A percentile compares a stretch with the other conserved stretches of the same genome.
phyloP scores from a whole-genome alignment of 1,140 invertebrate species.

The Drosophila oshimai region DNA sequence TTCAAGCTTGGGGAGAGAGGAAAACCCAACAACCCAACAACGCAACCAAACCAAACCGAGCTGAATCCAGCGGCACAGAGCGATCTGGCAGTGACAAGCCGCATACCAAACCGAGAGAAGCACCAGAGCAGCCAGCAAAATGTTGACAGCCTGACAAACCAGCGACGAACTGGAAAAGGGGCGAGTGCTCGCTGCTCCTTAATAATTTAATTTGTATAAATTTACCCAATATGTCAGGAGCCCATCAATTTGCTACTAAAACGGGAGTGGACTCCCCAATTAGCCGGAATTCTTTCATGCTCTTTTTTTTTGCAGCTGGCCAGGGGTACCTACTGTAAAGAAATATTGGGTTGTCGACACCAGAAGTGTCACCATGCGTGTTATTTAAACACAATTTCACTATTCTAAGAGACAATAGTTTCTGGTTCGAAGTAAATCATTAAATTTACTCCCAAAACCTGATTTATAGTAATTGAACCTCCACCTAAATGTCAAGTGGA shows the following conservation, averaged over 20 bases:
- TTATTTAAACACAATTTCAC: too few relatives aligned
- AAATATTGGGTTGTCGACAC: too few relatives aligned
- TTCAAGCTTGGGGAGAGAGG: conserved; percentile 13
- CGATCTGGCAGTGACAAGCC: conserved; percentile 69
- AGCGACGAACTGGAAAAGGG: background rate
- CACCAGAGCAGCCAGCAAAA: conserved; percentile 37
- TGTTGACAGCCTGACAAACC: conserved; percentile 64
- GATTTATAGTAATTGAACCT: too few relatives aligned
- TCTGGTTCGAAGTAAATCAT: too few relatives aligned
- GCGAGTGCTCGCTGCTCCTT: conserved; percentile 27
- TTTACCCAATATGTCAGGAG: conserved; percentile 67
- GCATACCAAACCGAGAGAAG: conserved; percentile 51
- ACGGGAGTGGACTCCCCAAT: conserved; percentile 32
- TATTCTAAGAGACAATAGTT: too few relatives aligned
- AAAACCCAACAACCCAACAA: conserved; percentile 17
- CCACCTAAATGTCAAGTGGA: too few relatives aligned
- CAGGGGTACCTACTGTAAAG: background rate
- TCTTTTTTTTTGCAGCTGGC: conserved; percentile 5
- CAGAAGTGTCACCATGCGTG: too few relatives aligned
- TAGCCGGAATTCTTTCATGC: conserved; percentile 22
- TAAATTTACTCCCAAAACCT: too few relatives aligned
- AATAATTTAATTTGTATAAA: conserved; percentile 79
- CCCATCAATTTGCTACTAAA: conserved; percentile 47
- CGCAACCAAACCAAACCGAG: conserved; percentile 17
- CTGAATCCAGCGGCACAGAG: conserved; percentile 21